Evolutionary conservation across 2,113 vertebrate species (phyloP).

Genomic region (Collichthys lucidus): DNA sequence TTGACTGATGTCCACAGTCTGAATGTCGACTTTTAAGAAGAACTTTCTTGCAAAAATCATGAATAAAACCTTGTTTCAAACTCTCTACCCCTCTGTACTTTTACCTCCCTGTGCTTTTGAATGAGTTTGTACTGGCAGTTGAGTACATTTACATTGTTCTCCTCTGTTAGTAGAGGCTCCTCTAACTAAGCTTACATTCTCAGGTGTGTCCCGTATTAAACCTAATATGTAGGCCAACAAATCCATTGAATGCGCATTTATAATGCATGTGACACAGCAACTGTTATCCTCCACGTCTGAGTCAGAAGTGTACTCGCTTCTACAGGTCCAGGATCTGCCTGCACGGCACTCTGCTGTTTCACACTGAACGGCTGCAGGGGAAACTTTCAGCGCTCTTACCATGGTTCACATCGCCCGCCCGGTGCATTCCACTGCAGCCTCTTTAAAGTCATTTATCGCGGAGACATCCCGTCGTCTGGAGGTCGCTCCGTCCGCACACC

Average conservation of each 20-base stretch:
- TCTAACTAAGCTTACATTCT: background rate
- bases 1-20: too few relatives aligned
- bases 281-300: background rate
- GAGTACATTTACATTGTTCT: background rate
- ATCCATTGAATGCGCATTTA: background rate
- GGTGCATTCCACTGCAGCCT: constrained; percentile 34
- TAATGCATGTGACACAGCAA: background rate
- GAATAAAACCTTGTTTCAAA: background rate
- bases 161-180: too few relatives aligned
- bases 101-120: background rate
- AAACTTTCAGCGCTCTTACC: constrained; percentile 47
- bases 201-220: background rate
- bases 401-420: constrained; percentile 40
- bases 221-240: background rate
- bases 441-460: constrained; percentile 3
- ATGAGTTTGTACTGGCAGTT: background rate
- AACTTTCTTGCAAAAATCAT: background rate
- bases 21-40: background rate
- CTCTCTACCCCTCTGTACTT: too few relatives aligned
- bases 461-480: background rate
- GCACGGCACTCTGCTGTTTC: constrained; percentile 24
- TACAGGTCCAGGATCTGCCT: constrained; percentile 25
- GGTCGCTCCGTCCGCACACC: background rate
- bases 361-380: background rate
- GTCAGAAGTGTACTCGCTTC: background rate